Evolutionary conservation across 2,888 invertebrate species (phyloP).

Genomic region (Hirudinaria manillensis): DNA sequence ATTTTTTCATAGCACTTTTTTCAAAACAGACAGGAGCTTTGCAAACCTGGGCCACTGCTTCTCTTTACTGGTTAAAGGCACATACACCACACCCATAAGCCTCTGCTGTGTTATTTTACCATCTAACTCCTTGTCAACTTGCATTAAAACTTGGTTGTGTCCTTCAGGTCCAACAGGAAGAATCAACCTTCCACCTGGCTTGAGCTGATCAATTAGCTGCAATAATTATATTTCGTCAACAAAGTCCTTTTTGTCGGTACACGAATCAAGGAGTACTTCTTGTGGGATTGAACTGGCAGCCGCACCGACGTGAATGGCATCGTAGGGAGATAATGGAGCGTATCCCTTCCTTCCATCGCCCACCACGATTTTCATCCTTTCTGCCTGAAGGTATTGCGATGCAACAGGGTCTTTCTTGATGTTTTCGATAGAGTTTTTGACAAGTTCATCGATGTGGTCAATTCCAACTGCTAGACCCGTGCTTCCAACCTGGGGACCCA

Average conservation of each 20-base stretch:
- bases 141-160: constrained; percentile 72
- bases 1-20: too few relatives aligned
- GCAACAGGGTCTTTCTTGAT: constrained; percentile 25
- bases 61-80: constrained; percentile 83
- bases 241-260: not conserved
- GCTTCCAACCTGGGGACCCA: constrained; percentile 21
- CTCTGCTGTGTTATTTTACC: constrained; percentile 70
- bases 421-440: constrained; percentile 20
- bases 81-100: constrained; percentile 92
- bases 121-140: constrained; percentile 80
- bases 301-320: constrained; percentile 56
- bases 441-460: constrained; percentile 32
- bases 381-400: constrained; percentile 12
- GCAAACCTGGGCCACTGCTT: constrained; percentile 61
- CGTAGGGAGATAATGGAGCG: constrained; percentile 49
- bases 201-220: constrained; percentile 77
- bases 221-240: constrained; percentile 11
- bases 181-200: constrained; percentile 80
- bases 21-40: too few relatives aligned
- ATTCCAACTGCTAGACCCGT: constrained; percentile 30
- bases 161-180: constrained; percentile 71
- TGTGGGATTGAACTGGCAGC: constrained; percentile 54
- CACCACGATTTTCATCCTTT: constrained; percentile 33
- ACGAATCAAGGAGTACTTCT: constrained; percentile 44
- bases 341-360: constrained; percentile 54